Conservation (phyloP, 2,888 invertebrate genomes). For the Apamea crenata region DNA sequence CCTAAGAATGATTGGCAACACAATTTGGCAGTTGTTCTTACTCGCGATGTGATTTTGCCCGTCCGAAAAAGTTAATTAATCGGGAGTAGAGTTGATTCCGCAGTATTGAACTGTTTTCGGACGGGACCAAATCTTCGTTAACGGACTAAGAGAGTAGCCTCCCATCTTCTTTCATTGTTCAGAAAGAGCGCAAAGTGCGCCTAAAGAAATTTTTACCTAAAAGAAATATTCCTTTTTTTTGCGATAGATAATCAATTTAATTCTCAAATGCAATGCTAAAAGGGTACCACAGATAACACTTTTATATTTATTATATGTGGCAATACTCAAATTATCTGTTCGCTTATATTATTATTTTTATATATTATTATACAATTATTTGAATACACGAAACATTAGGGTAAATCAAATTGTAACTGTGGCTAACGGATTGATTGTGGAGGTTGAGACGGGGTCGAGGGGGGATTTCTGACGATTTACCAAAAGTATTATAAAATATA, state of each 20-base stretch:
- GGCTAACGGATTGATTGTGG: constrained; percentile 55
- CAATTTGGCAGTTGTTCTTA: not conserved
- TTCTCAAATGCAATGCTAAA: constrained; percentile 42
- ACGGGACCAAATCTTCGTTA: not conserved
- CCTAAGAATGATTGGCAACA: not conserved
- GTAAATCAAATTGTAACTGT: constrained; percentile 61
- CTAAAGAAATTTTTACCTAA: not conserved
- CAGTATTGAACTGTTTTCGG: not conserved
- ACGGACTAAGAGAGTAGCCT: not conserved
- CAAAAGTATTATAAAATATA: not conserved
- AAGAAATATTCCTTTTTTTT: not conserved
- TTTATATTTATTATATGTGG: constrained; percentile 57
- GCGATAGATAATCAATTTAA: not conserved
- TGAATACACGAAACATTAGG: constrained; percentile 55
- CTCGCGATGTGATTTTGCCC: not conserved
- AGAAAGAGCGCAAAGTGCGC: not conserved
- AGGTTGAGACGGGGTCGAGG: constrained; percentile 36
- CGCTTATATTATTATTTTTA: constrained; percentile 59
- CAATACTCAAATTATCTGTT: constrained; percentile 68
- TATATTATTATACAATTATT: constrained; percentile 53
- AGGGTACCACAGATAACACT: constrained; percentile 22
- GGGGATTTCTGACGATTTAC: constrained; percentile 41
- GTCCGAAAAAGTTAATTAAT: not conserved
- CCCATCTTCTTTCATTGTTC: not conserved
- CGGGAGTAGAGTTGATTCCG: not conserved